phyloP scores from a whole-genome alignment of 2,113 vertebrate species.

The Platichthys stellatus region DNA sequence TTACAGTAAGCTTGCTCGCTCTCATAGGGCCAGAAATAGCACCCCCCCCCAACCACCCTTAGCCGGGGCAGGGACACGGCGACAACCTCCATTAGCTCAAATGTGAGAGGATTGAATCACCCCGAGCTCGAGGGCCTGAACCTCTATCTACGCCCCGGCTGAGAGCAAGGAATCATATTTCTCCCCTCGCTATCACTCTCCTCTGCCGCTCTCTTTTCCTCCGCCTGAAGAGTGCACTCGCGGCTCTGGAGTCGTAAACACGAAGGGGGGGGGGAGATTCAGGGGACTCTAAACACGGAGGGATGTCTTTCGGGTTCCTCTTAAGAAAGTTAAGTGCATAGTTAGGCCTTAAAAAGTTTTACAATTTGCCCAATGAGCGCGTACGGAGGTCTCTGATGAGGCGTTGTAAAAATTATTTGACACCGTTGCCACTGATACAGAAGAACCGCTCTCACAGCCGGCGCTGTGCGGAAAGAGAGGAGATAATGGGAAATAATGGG shows the following conservation, averaged over 20 bases:
- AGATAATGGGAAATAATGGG: constrained; percentile 71
- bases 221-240: constrained; percentile 51
- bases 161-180: constrained; percentile 72
- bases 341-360: constrained; percentile 68
- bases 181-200: constrained; percentile 52
- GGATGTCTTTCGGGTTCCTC: constrained; percentile 50
- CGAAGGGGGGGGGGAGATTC: constrained; percentile 40
- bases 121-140: constrained; percentile 60
- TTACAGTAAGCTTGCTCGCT: constrained; percentile 64
- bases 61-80: constrained; percentile 60
- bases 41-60: constrained; percentile 1
- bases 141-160: constrained; percentile 59
- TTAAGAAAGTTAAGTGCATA: constrained; percentile 64
- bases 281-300: constrained; percentile 40
- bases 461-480: constrained; percentile 62
- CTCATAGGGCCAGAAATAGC: constrained; percentile 72
- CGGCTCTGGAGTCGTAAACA: constrained; percentile 63
- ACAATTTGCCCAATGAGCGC: constrained; percentile 54
- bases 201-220: constrained; percentile 28
- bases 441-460: constrained; percentile 68
- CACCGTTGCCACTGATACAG: constrained; percentile 52
- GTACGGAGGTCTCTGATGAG: constrained; percentile 39
- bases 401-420: constrained; percentile 59
- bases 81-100: constrained; percentile 73
- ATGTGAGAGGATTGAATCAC: constrained; percentile 76